Conservation (phyloP, 2,113 vertebrate species). For the Callipepla californica region DNA sequence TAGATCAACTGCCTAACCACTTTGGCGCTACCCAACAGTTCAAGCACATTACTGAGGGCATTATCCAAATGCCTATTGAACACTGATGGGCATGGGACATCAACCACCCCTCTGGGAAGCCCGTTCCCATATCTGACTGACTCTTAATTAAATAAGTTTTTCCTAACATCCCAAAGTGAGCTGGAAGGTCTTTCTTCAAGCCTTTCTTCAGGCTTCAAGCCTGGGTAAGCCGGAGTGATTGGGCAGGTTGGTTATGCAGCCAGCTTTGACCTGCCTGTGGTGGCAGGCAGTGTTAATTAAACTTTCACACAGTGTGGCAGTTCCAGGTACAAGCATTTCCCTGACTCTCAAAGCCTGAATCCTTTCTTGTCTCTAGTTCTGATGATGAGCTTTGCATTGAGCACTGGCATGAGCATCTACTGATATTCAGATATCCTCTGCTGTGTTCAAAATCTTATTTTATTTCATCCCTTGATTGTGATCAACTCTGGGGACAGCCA, state of each 20-base stretch:
- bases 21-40: no score
- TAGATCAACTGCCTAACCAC: no score
- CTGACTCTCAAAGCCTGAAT: background rate
- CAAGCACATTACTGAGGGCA: no score
- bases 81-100: no score
- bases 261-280: background rate
- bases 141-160: no score
- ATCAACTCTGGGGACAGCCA: background rate
- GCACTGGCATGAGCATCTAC: background rate
- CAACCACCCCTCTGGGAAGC: no score
- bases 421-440: background rate
- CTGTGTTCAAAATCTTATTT: background rate
- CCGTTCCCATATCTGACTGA: no score
- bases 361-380: background rate
- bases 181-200: background rate
- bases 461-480: background rate
- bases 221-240: background rate
- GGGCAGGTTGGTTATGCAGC: background rate
- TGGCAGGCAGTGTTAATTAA: rapidly evolving
- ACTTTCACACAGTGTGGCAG: rapidly evolving
- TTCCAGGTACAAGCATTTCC: no score
- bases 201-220: no score
- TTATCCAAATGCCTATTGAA: no score
- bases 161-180: background rate
- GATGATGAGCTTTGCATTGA: background rate